phyloP scores from a whole-genome alignment of 2,797 vertebrate genomes.

The Rhinoraja longicauda region DNA sequence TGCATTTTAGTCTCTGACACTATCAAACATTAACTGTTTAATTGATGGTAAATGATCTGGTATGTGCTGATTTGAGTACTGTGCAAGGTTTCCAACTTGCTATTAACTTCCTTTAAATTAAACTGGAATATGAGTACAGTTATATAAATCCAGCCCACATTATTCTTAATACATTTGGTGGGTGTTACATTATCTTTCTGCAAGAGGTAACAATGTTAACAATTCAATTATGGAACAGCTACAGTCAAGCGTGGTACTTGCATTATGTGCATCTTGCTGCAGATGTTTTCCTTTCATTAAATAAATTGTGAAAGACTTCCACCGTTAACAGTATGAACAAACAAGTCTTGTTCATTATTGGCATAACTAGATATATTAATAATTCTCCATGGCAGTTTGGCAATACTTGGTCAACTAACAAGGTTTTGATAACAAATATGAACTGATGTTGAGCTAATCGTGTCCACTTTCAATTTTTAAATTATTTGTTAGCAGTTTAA shows the following conservation, averaged over 20 bases:
- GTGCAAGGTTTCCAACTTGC: neutral
- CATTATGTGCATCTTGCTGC: neutral
- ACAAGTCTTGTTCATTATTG: neutral
- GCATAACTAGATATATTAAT: neutral
- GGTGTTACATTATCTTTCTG: neutral
- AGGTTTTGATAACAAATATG: neutral
- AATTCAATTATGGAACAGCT: neutral
- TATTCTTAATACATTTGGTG: neutral
- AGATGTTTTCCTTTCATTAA: neutral
- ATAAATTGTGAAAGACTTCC: neutral
- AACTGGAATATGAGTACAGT: neutral
- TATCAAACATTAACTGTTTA: neutral
- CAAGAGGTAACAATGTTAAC: neutral
- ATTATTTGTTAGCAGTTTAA: neutral
- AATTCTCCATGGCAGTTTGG: too few relatives aligned
- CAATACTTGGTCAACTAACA: neutral
- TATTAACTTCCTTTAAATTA: neutral
- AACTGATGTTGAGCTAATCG: neutral
- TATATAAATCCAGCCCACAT: neutral
- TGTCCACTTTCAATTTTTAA: neutral
- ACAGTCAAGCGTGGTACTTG: neutral
- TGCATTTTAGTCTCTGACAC: neutral
- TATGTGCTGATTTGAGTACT: neutral
- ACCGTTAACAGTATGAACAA: neutral
- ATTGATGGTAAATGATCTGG: neutral